Evolutionary conservation across 2,888 invertebrate species (phyloP).

Genomic region (Allacma fusca): DNA sequence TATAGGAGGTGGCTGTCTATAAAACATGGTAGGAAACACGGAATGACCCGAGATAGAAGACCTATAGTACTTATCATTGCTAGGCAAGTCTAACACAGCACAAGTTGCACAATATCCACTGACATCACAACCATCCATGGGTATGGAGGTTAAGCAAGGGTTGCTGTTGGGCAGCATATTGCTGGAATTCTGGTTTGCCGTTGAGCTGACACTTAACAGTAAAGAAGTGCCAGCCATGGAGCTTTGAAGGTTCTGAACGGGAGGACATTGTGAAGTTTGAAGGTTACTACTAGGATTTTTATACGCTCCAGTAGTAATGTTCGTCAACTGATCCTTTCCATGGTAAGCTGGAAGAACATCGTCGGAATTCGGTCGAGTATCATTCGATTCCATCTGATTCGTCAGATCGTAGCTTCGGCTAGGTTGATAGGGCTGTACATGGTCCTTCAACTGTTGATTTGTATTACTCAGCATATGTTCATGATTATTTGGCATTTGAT

Average conservation of each 20-base stretch:
- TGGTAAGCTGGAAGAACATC: neutral
- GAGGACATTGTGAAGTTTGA: neutral
- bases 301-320: neutral
- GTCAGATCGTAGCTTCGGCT: neutral
- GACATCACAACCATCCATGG: conserved; percentile 33
- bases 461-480: neutral
- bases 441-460: neutral
- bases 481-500: neutral
- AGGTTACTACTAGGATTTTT: neutral
- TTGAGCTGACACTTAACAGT: neutral
- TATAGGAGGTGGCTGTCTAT: conserved; percentile 43
- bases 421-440: neutral
- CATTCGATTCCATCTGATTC: neutral
- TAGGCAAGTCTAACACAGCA: conserved; percentile 45
- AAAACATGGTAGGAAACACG: conserved; percentile 49
- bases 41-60: conserved; percentile 36
- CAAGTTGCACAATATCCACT: conserved; percentile 45
- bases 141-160: conserved; percentile 3
- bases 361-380: neutral
- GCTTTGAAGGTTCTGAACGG: neutral
- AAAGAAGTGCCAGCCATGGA: neutral
- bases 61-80: conserved; percentile 46
- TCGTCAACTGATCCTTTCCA: neutral
- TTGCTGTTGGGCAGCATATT: neutral
- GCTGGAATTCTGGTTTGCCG: neutral